Percentiles rank a stretch among this genome's conserved stretches.
Conservation (phyloP, 2,797 vertebrate genomes). For the Chelon auratus region DNA sequence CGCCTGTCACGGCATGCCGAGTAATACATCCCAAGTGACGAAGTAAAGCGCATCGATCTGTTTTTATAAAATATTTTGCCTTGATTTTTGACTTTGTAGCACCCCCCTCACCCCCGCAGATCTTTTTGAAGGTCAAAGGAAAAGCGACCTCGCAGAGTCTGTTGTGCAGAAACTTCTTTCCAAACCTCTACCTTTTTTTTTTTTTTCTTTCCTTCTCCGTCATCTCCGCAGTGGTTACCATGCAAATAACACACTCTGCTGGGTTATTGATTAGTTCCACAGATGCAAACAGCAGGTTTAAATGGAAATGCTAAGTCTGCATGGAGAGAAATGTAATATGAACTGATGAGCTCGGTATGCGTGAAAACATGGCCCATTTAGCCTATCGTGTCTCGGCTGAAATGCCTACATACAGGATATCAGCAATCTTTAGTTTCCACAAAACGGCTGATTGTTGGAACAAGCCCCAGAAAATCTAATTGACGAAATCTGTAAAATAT, state of each 20-base stretch:
- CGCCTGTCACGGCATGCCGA: slow-evolving; percentile 38
- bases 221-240: slow-evolving; percentile 45
- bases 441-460: background rate
- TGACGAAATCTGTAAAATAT: slow-evolving; percentile 34
- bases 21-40: slow-evolving; percentile 42
- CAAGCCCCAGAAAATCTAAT: background rate
- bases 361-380: slow-evolving; percentile 36
- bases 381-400: slow-evolving; percentile 17
- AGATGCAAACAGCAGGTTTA: slow-evolving; percentile 70
- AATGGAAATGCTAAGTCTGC: slow-evolving; percentile 62
- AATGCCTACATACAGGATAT: slow-evolving; percentile 3
- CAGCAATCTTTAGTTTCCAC: slow-evolving; percentile 3
- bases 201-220: slow-evolving; percentile 7
- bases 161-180: slow-evolving; percentile 9
- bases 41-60: too few species aligned
- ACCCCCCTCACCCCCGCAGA: background rate
- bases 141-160: slow-evolving; percentile 8
- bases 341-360: slow-evolving; percentile 56
- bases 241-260: slow-evolving; percentile 67
- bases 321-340: slow-evolving; percentile 58
- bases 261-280: slow-evolving; percentile 73
- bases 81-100: slow-evolving; percentile 17
- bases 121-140: slow-evolving; percentile 38
- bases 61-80: slow-evolving; percentile 37
- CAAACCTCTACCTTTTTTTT: background rate